Percentiles rank a stretch among this genome's conserved stretches.
These are phyloP conservation scores for Labroides dimidiatus DNA, from an alignment of 2,797 vertebrate genomes.

Conservation along the genomic window DNA sequence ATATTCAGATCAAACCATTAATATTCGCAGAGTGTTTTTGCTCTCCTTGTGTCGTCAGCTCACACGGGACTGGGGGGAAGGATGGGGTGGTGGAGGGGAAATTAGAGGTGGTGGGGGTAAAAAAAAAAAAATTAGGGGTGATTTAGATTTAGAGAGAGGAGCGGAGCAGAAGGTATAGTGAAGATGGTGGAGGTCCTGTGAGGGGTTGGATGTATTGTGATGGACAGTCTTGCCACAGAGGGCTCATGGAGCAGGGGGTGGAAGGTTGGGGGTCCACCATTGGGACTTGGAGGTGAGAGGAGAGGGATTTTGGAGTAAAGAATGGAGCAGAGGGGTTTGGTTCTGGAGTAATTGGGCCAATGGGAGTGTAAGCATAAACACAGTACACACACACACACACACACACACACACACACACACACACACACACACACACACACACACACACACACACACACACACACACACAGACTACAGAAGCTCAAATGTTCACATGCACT, in stretches of 20 bases:
- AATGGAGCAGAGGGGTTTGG: constrained; percentile 68
- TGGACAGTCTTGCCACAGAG: constrained; percentile 64
- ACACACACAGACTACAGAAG: constrained; percentile 27
- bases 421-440: constrained; percentile 16
- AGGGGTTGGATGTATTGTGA: constrained; percentile 64
- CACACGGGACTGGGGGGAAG: constrained; percentile 81
- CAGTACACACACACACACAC: constrained; percentile 27
- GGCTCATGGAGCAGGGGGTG: constrained; percentile 5
- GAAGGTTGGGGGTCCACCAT: constrained; percentile 54
- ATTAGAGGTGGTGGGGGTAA: constrained; percentile 17
- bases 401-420: constrained; percentile 21
- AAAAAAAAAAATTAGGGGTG: constrained; percentile 47
- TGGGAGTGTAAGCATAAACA: constrained; percentile 76
- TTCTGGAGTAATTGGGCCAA: constrained; percentile 85
- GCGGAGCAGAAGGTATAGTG: constrained; percentile 53
- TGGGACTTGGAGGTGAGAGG: constrained; percentile 76
- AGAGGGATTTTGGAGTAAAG: constrained; percentile 75
- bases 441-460: constrained; percentile 16
- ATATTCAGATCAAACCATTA: constrained; percentile 86
- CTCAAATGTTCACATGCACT: constrained; percentile 15
- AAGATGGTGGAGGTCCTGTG: constrained; percentile 62
- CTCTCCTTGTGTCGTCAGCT: constrained; percentile 85
- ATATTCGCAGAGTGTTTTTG: constrained; percentile 81
- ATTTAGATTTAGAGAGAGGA: constrained; percentile 54
- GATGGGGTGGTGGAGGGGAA: constrained; percentile 30